Evolutionary conservation across 2,888 invertebrate genomes (phyloP), one percentile per base, ranked within the genome.

Genomic region (Odontocolon sp.): DNA sequence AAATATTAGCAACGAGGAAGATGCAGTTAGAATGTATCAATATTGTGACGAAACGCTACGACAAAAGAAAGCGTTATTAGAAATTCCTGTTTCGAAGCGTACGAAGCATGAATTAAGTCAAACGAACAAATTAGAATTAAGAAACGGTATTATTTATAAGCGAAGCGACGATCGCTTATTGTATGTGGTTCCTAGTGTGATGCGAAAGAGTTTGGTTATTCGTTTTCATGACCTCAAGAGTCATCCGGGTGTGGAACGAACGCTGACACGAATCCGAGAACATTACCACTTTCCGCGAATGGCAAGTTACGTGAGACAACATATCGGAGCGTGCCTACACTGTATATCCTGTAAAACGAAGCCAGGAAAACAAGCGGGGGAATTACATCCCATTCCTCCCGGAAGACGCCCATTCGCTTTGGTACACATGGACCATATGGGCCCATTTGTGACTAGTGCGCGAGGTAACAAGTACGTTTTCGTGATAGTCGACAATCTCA

Each of bases 381-480:
- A n/a, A n/a, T n/a, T n/a, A n/a, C n/a, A n/a, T n/a, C n/a, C n/a
- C n/a, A 78, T 81, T 14, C 67, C 71, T 0, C 76, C 73, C 0
- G 81, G 77, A 16, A 33, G 9, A 6, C 14, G 78, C 36, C 80
- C 80, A 1, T 82, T 82, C 40, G 70, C 26, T 0, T n/a, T n/a
- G n/a, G n/a, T n/a, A n/a, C n/a, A n/a, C n/a, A n/a, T n/a, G n/a
- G n/a, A n/a, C n/a, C n/a, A 82, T 33, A 21, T 79, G 0, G 78
- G 80, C n/a, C 80, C 81, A 0, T 78, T 79, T 21, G 42, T 80
- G 0, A 75, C 74, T 0, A 76, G 66, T 2, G 11, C 9, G 1
- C 50, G 16, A 70, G 66, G 52, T 3, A 66, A 78, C 11, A 76
- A 75, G 40, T 71, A 79, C 38, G 38, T 82, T 0, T 45, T 80